Conservation (phyloP, 2,888 invertebrate species). For the Caenorhabditis drosophilae region DNA sequence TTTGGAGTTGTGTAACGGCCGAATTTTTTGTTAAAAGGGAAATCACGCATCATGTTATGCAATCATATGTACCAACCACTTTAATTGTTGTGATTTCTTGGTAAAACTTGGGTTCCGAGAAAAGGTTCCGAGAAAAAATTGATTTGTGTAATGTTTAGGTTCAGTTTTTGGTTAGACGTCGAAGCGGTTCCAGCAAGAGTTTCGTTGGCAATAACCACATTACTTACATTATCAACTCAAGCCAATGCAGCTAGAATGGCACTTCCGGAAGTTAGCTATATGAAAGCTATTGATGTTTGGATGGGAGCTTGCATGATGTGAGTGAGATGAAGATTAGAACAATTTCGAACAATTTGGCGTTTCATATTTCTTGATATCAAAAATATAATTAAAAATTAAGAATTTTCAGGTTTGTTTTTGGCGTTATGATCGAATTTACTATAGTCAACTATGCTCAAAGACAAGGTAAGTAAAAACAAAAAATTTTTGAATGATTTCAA, state of each 20-base stretch:
- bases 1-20: conserved; percentile 74
- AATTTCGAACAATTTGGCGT: conserved; percentile 17
- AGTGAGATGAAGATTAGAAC: conserved; percentile 12
- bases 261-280: conserved; percentile 64
- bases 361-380: not conserved
- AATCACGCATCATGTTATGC: conserved; percentile 74
- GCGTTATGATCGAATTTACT: conserved; percentile 63
- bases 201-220: conserved; percentile 66
- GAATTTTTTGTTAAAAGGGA: conserved; percentile 73
- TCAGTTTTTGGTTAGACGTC: conserved; percentile 74
- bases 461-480: conserved; percentile 44
- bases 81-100: conserved; percentile 67
- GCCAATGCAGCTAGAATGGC: conserved; percentile 66
- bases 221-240: conserved; percentile 68
- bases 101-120: no score
- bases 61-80: conserved; percentile 74
- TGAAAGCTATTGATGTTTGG: conserved; percentile 65
- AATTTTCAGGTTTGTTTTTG: conserved; percentile 55
- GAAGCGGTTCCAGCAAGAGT: conserved; percentile 74
- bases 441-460: conserved; percentile 59
- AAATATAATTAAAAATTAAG: conserved; percentile 3
- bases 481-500: not conserved
- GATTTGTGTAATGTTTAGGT: no score
- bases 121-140: no score
- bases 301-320: conserved; percentile 64